These are phyloP conservation scores for Patella caerulea DNA, from an alignment of 2,888 invertebrate genomes.

Conservation along the genomic window DNA sequence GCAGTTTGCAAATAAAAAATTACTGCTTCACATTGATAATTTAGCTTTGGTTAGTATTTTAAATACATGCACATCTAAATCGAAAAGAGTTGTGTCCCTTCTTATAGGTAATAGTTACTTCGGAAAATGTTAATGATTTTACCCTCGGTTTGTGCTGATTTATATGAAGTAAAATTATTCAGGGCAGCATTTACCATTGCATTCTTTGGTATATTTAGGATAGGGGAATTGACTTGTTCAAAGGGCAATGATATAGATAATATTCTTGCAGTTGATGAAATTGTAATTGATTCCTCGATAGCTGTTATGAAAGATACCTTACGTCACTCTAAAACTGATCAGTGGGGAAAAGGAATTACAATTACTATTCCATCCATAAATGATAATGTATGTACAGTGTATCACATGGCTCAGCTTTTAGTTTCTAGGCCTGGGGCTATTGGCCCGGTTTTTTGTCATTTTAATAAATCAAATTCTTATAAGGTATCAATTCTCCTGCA, in stretches of 20 bases:
- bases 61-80: constrained; percentile 25
- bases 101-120: neutral
- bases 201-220: constrained; percentile 19
- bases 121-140: neutral
- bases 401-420: no score
- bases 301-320: neutral
- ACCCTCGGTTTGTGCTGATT: constrained; percentile 1
- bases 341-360: neutral
- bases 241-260: neutral
- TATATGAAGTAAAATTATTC: constrained; percentile 17
- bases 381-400: no score
- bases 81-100: constrained; percentile 21
- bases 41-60: constrained; percentile 25
- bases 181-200: constrained; percentile 13
- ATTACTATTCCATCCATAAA: neutral
- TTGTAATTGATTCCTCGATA: neutral
- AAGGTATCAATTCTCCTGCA: constrained; percentile 6
- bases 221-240: constrained; percentile 26
- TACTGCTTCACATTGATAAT: constrained; percentile 23
- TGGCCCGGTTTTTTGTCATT: constrained; percentile 12
- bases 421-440: neutral
- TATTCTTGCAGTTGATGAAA: neutral
- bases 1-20: constrained; percentile 21
- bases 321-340: constrained; percentile 15
- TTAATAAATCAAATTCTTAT: neutral